These are phyloP conservation scores for Tapera naevia DNA, from an alignment of 2,797 vertebrate genomes.

Conservation along the genomic window DNA sequence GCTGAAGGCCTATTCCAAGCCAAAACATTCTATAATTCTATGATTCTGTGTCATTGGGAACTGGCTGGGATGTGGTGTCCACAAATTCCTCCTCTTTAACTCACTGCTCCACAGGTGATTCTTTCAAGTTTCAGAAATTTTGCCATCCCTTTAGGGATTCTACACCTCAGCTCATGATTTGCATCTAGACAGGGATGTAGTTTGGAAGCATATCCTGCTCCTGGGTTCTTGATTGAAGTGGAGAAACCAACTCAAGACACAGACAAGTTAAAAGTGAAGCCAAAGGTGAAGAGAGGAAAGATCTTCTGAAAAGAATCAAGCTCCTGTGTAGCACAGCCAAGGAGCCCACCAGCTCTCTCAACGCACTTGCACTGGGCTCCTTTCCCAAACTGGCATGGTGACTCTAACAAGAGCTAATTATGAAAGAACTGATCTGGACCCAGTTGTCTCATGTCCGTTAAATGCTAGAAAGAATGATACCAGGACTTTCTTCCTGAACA, in stretches of 20 bases:
- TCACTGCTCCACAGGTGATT: neutral
- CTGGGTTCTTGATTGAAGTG: neutral
- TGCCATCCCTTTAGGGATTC: neutral
- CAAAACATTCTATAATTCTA: neutral
- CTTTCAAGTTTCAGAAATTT: neutral
- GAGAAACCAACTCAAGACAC: neutral
- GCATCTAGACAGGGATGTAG: neutral
- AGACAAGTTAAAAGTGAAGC: neutral
- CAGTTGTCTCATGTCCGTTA: neutral
- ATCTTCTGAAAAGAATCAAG: neutral
- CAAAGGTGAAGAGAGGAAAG: neutral
- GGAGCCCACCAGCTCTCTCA: too few relatives aligned
- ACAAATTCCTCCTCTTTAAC: neutral
- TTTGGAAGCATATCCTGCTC: neutral
- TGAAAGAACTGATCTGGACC: neutral
- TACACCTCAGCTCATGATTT: neutral
- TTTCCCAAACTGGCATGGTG: neutral
- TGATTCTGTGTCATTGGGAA: neutral
- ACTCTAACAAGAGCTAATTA: slow-evolving; percentile 22
- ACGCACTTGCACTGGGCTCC: neutral
- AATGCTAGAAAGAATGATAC: neutral
- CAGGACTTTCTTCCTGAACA: neutral
- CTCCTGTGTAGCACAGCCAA: neutral
- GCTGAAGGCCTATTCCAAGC: neutral
- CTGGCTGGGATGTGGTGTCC: neutral